Percentiles rank a stretch among this genome's conserved stretches.
Conservation (phyloP, 2,797 vertebrate species). For the Takifugu rubripes region DNA sequence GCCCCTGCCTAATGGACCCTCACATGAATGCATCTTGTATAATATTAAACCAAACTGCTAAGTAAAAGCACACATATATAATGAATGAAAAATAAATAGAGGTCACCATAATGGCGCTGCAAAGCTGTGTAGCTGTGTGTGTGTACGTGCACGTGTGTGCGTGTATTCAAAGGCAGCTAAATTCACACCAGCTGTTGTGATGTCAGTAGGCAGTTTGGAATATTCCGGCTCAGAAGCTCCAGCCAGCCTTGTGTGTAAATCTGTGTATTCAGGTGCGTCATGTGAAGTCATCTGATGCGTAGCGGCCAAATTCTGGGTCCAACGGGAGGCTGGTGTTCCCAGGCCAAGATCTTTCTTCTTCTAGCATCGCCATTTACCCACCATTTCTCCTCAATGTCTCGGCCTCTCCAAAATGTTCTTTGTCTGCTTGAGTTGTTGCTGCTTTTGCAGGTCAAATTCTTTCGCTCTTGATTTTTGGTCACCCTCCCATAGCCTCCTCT, state of each 20-base stretch:
- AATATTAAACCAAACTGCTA: no score
- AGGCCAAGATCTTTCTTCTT: slow-evolving; percentile 62
- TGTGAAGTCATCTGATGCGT: slow-evolving; percentile 71
- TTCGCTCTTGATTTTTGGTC: slow-evolving; percentile 21
- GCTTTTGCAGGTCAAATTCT: slow-evolving; percentile 14
- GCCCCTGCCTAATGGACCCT: no score
- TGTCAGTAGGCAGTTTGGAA: slow-evolving; percentile 73
- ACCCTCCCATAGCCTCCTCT: slow-evolving; percentile 18
- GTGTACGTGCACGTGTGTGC: slow-evolving; percentile 12
- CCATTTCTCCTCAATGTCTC: slow-evolving; percentile 37
- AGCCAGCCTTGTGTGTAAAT: slow-evolving; percentile 71
- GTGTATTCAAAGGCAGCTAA: slow-evolving; percentile 47
- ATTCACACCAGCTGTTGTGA: slow-evolving; percentile 79
- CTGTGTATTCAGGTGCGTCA: slow-evolving; percentile 80
- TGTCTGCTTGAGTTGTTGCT: slow-evolving; percentile 33
- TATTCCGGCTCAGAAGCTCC: slow-evolving; percentile 67
- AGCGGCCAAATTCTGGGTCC: slow-evolving; percentile 60
- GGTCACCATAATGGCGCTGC: no score
- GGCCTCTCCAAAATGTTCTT: slow-evolving; percentile 16
- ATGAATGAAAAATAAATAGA: no score
- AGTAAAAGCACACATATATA: no score
- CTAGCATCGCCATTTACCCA: slow-evolving; percentile 36
- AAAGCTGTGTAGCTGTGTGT: not conserved
- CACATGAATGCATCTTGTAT: no score
- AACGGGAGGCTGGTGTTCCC: slow-evolving; percentile 59